A percentile compares a stretch with the other conserved stretches of the same genome.
Conservation (phyloP, 2,113 vertebrate genomes). For the Pseudorectes ferrugineus region DNA sequence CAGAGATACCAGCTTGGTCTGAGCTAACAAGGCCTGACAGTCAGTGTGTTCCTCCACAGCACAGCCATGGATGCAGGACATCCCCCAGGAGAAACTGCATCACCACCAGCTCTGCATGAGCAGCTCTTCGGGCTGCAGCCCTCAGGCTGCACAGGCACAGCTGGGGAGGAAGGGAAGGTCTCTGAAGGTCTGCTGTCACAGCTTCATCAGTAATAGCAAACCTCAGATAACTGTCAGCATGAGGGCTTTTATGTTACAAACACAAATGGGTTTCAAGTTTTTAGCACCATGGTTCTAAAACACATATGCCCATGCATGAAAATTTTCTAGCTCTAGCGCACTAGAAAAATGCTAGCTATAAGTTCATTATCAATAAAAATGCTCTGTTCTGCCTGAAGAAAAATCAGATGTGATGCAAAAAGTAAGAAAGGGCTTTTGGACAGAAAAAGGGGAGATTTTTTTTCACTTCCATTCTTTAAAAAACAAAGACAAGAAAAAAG, state of each 20-base stretch:
- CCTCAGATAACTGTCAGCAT: background rate
- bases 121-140: slow-evolving; percentile 50
- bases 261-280: background rate
- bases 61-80: slow-evolving; percentile 37
- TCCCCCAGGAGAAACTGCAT: slow-evolving; percentile 72
- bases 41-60: background rate
- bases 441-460: background rate
- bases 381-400: background rate
- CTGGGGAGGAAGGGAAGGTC: slow-evolving; percentile 24
- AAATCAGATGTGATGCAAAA: background rate
- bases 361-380: background rate
- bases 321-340: background rate
- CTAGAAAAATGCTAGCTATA: background rate
- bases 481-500: background rate
- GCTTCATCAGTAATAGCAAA: background rate
- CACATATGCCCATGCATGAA: background rate
- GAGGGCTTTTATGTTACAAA: background rate
- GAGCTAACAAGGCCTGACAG: background rate
- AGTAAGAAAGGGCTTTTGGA: background rate
- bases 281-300: background rate
- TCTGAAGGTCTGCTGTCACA: background rate
- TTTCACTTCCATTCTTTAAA: background rate
- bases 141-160: slow-evolving; percentile 72
- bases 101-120: slow-evolving; percentile 65
- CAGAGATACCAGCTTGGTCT: slow-evolving; percentile 27